Percentiles rank a stretch among this genome's conserved stretches.
Evolutionary conservation across 64 coral and sea anemone species (phyloP).

Genomic region (Acropora tenuis): DNA sequence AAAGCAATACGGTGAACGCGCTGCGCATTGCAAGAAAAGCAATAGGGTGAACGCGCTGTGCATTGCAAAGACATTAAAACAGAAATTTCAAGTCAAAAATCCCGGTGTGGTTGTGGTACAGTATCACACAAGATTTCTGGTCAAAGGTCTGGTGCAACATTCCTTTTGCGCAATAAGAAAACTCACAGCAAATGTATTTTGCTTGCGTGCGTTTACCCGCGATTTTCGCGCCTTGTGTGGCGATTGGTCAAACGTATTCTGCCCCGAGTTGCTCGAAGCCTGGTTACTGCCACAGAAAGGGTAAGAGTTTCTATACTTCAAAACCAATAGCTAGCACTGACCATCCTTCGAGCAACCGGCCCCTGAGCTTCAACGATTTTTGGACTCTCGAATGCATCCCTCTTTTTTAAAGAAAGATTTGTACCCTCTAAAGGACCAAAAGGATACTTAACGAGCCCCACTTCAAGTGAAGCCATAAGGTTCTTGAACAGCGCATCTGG

Average conservation of each 20-base stretch:
- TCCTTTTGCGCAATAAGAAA: not conserved
- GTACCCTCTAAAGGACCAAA: not conserved
- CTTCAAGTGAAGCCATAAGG: slow-evolving; percentile 84
- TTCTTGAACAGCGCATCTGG: slow-evolving; percentile 92
- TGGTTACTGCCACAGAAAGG: too few relatives aligned
- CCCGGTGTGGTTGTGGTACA: too few relatives aligned
- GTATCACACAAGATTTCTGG: too few relatives aligned
- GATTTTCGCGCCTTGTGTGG: not conserved
- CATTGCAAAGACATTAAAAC: not conserved
- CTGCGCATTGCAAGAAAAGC: not conserved
- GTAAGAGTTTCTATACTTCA: too few relatives aligned
- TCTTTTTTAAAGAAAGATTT: not conserved
- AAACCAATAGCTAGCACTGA: too few relatives aligned
- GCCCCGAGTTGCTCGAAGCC: too few relatives aligned
- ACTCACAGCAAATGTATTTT: too few relatives aligned
- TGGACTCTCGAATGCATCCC: not conserved
- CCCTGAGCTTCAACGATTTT: not conserved
- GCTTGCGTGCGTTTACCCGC: too few relatives aligned
- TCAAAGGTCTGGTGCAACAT: too few relatives aligned
- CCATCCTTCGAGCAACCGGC: too few relatives aligned
- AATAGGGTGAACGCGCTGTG: not conserved
- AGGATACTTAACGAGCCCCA: slow-evolving; percentile 96
- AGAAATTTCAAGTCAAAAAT: too few relatives aligned
- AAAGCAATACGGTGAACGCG: not conserved
- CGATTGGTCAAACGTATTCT: not conserved